Conservation (phyloP, 2,888 invertebrate genomes). For the Eilema depressum region DNA sequence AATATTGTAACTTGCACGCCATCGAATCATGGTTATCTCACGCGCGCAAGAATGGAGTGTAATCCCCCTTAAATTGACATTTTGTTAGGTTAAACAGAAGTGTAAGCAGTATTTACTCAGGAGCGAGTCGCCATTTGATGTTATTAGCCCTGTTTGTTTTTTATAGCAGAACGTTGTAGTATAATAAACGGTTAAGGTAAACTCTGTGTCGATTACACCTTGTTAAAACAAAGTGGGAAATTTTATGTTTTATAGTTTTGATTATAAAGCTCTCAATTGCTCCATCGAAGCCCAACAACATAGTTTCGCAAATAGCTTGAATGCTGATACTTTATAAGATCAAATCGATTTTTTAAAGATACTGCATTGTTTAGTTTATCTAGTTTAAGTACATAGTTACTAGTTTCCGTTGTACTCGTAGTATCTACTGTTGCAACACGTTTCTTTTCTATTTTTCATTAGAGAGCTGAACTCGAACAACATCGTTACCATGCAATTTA, state of each 20-base stretch:
- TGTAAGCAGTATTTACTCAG: conserved; percentile 55
- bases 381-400: background rate
- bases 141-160: conserved; percentile 43
- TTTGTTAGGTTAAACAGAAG: conserved; percentile 60
- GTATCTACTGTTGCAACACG: conserved; percentile 18
- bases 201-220: conserved; percentile 33
- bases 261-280: conserved; percentile 31
- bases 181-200: conserved; percentile 35
- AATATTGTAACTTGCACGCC: conserved; percentile 62
- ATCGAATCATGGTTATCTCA: conserved; percentile 71
- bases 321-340: conserved; percentile 4
- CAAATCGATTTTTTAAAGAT: background rate
- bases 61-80: conserved; percentile 63
- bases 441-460: conserved; percentile 50
- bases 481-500: conserved; percentile 64
- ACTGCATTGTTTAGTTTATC: background rate
- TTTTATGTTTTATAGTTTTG: conserved; percentile 27
- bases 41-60: conserved; percentile 62
- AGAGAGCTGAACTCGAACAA: conserved; percentile 50
- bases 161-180: conserved; percentile 33
- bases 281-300: conserved; percentile 30
- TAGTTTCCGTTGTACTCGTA: conserved; percentile 5
- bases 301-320: conserved; percentile 13
- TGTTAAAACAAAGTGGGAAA: conserved; percentile 33
- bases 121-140: conserved; percentile 38